Percentiles rank a stretch among this genome's conserved stretches.
phyloP scores from a whole-genome alignment of 2,797 vertebrate species.

The Mormyrops attenuatus region DNA sequence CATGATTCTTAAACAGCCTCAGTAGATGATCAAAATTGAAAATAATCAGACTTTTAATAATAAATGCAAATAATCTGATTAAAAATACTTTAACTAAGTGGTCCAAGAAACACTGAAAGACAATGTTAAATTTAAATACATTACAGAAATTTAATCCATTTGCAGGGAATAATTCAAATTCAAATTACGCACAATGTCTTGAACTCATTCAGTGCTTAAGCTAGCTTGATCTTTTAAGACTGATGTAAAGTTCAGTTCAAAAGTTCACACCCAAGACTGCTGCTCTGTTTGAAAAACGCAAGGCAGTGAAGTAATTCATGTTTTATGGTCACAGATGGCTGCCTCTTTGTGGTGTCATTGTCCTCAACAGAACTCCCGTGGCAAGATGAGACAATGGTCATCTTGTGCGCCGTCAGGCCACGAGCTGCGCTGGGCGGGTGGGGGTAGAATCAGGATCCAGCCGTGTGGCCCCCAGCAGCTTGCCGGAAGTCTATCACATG shows the following conservation, averaged over 20 bases:
- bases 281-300: not conserved
- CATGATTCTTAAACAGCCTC: not conserved
- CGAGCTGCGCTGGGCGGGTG: not conserved
- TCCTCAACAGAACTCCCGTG: not conserved
- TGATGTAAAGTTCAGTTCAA: not conserved
- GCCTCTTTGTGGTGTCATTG: not conserved
- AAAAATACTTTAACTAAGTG: not conserved
- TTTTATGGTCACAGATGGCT: slow-evolving; percentile 9
- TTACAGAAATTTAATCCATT: not conserved
- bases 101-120: not conserved
- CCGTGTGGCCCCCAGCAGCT: not conserved
- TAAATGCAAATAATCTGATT: not conserved
- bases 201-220: not conserved
- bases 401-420: not conserved
- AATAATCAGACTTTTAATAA: not conserved
- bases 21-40: not conserved
- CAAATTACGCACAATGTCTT: not conserved
- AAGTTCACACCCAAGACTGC: slow-evolving; percentile 12
- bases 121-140: not conserved
- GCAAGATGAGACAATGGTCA: not conserved
- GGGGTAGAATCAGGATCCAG: not conserved
- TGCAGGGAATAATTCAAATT: not conserved
- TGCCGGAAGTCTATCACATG: not conserved
- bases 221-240: not conserved
- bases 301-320: not conserved